Evolutionary conservation across 2,113 vertebrate genomes (phyloP).

Genomic region (Ifrita kowaldi): DNA sequence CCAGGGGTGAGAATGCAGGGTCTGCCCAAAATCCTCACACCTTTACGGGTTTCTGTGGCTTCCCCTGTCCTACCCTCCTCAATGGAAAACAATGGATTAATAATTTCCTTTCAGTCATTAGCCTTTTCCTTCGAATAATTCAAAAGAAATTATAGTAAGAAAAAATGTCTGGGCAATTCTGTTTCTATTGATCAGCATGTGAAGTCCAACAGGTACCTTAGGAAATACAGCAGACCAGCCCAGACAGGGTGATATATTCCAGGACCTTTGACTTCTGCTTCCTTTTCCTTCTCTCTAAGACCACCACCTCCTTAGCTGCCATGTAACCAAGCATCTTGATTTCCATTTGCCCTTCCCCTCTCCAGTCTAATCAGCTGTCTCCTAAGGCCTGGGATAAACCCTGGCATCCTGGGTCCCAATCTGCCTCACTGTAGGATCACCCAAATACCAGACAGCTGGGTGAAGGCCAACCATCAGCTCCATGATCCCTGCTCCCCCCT

Average conservation of each 20-base stretch:
- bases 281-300: neutral
- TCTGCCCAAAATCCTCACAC: neutral
- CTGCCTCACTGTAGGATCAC: neutral
- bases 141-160: neutral
- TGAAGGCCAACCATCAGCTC: neutral
- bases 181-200: neutral
- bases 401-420: neutral
- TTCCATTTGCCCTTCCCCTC: neutral
- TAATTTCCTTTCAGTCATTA: neutral
- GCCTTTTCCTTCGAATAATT: neutral
- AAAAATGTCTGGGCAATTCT: neutral
- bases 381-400: neutral
- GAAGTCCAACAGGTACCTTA: neutral
- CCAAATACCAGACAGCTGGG: neutral
- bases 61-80: neutral
- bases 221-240: neutral
- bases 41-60: neutral
- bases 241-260: neutral
- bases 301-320: neutral
- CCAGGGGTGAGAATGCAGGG: neutral
- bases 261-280: neutral
- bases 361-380: neutral
- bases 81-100: neutral
- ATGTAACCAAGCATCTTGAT: neutral
- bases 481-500: neutral